Percentiles rank a stretch among this genome's conserved stretches.
Conservation (phyloP, 2,888 invertebrate genomes). For the Drosophila prolongata region DNA sequence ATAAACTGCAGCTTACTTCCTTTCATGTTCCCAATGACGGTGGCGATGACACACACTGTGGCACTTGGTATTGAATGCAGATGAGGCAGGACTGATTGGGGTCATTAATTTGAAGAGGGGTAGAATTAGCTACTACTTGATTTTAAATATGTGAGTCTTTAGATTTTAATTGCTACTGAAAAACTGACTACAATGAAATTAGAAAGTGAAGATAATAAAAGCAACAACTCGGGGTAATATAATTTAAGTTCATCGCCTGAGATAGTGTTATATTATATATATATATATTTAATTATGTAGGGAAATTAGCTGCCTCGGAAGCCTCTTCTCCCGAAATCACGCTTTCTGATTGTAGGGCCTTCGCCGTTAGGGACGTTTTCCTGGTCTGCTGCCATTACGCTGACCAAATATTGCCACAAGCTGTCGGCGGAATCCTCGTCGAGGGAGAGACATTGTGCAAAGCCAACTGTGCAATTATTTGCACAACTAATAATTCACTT, state of each 20-base stretch:
- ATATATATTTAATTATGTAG: no score
- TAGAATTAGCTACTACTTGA: not conserved
- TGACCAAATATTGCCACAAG: constrained; percentile 65
- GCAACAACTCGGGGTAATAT: no score
- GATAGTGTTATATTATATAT: no score
- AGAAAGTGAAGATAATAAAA: no score
- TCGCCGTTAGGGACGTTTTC: not conserved
- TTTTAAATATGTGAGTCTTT: not conserved
- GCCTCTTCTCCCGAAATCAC: no score
- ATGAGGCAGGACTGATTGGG: not conserved
- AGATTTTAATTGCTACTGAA: not conserved
- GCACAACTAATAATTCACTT: constrained; percentile 76
- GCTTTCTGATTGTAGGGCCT: no score
- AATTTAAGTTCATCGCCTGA: no score
- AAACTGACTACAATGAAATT: no score
- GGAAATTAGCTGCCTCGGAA: no score
- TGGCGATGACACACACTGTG: constrained; percentile 10
- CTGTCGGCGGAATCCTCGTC: constrained; percentile 38
- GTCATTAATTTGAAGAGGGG: not conserved
- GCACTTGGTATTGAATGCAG: constrained; percentile 5
- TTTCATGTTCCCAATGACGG: no score
- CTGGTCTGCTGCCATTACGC: constrained; percentile 23
- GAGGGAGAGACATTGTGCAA: constrained; percentile 34
- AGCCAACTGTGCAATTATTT: constrained; percentile 71
- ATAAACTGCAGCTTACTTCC: no score